phyloP scores from a whole-genome alignment of 2,797 vertebrate genomes.

The Poecilia picta region DNA sequence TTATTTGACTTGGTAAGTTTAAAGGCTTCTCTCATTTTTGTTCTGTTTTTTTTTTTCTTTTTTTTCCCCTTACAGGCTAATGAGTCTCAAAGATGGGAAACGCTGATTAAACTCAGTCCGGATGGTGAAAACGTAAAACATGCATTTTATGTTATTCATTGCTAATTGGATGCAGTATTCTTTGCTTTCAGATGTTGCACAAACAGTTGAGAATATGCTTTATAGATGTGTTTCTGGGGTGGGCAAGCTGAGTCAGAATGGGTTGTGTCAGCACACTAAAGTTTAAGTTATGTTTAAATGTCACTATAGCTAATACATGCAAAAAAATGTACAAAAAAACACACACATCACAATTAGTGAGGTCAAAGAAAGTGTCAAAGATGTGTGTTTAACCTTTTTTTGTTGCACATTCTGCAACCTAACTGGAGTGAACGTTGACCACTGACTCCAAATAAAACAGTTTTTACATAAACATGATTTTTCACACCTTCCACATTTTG shows the following conservation, averaged over 20 bases:
- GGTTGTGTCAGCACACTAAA: neutral
- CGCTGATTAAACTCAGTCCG: neutral
- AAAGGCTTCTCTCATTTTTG: slow-evolving; percentile 13
- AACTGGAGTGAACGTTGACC: slow-evolving; percentile 4
- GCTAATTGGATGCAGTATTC: neutral
- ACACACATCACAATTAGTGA: neutral
- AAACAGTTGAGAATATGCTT: neutral
- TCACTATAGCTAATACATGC: neutral
- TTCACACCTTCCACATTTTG: neutral
- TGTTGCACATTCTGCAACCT: slow-evolving; percentile 13
- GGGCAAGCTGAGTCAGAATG: slow-evolving; percentile 10
- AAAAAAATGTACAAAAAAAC: neutral
- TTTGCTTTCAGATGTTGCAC: neutral
- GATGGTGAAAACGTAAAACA: neutral
- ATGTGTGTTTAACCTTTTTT: neutral
- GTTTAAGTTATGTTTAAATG: neutral
- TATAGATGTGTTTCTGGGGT: neutral
- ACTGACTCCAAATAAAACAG: slow-evolving; percentile 17
- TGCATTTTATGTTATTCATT: slow-evolving; percentile 1
- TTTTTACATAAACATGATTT: slow-evolving; percentile 7
- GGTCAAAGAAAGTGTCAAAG: neutral
- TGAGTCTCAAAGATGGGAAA: neutral
- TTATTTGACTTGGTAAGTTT: slow-evolving; percentile 23
- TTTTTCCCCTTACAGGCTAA: slow-evolving; percentile 12
- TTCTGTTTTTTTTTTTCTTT: neutral